These are phyloP conservation scores for Cololabis saira DNA, from an alignment of 2,113 vertebrate species.

Conservation along the genomic window DNA sequence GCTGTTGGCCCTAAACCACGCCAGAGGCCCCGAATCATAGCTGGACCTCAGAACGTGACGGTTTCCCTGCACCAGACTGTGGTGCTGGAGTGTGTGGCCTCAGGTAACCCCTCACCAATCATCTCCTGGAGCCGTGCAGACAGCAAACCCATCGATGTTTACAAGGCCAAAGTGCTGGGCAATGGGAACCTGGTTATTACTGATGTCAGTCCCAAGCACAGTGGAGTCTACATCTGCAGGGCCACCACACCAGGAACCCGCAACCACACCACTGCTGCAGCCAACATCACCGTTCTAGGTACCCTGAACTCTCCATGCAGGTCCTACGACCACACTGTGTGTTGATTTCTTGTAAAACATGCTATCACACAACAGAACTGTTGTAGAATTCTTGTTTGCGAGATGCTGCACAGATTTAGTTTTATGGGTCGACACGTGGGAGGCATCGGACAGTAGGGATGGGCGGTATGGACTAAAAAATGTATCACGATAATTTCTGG, in stretches of 20 bases:
- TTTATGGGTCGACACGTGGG: not conserved
- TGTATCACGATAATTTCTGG: no score
- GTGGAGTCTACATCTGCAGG: conserved; percentile 91
- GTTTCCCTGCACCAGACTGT: conserved; percentile 87
- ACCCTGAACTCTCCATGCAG: conserved; percentile 67
- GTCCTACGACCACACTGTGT: not conserved
- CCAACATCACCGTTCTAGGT: conserved; percentile 91
- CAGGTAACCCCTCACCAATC: conserved; percentile 92
- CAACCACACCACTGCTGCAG: conserved; percentile 91
- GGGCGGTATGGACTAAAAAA: no score
- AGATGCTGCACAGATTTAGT: not conserved
- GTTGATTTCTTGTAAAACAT: not conserved
- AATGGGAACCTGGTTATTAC: conserved; percentile 94
- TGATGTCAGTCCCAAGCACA: conserved; percentile 85
- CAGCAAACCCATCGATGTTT: conserved; percentile 95
- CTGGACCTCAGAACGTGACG: conserved; percentile 91
- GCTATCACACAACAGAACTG: not conserved
- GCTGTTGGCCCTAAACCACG: conserved; percentile 77
- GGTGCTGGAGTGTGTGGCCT: conserved; percentile 93
- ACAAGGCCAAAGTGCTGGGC: conserved; percentile 92
- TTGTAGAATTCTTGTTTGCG: not conserved
- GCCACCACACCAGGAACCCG: conserved; percentile 94
- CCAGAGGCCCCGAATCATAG: conserved; percentile 89
- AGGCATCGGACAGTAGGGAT: not conserved
- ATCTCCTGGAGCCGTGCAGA: conserved; percentile 97